Evolutionary conservation across 2,888 invertebrate species (phyloP).

Genomic region (Macaria liturata): DNA sequence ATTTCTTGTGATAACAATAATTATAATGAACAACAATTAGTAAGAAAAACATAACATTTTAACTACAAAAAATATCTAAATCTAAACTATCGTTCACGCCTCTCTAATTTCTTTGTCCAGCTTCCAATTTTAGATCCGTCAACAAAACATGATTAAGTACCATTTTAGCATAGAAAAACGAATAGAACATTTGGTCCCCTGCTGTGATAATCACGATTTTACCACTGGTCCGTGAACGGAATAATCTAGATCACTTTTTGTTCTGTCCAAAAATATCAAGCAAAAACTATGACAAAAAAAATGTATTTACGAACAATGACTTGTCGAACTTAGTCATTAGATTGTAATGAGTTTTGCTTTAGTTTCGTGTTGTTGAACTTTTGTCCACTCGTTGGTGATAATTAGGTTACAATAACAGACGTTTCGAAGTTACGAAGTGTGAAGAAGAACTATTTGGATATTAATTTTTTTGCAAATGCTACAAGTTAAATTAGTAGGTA

Average conservation of each 20-base stretch:
- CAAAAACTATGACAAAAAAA: constrained; percentile 2
- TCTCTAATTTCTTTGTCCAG: background rate
- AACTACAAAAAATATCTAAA: too few species aligned
- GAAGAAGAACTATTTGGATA: too few species aligned
- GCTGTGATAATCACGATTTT: constrained; percentile 5
- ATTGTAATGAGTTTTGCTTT: too few species aligned
- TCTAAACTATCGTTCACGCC: background rate
- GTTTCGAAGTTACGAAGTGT: too few species aligned
- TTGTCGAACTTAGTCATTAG: constrained; percentile 1
- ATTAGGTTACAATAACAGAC: too few species aligned
- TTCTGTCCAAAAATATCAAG: background rate
- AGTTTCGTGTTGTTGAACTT: too few species aligned
- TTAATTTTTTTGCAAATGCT: too few species aligned
- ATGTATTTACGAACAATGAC: constrained; percentile 14
- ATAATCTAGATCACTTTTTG: constrained; percentile 14
- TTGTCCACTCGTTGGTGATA: too few species aligned
- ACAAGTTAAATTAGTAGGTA: too few species aligned
- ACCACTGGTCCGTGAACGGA: constrained; percentile 11
- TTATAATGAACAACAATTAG: too few species aligned
- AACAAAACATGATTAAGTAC: constrained; percentile 1
- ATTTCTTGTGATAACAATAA: too few species aligned
- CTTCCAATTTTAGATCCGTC: constrained; percentile 5
- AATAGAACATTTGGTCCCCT: background rate
- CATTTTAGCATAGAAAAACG: background rate
- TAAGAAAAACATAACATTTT: too few species aligned